Evolutionary conservation across 2,113 vertebrate genomes (phyloP), one percentile per base, ranked within the genome.

Genomic region (Calypte anna): DNA sequence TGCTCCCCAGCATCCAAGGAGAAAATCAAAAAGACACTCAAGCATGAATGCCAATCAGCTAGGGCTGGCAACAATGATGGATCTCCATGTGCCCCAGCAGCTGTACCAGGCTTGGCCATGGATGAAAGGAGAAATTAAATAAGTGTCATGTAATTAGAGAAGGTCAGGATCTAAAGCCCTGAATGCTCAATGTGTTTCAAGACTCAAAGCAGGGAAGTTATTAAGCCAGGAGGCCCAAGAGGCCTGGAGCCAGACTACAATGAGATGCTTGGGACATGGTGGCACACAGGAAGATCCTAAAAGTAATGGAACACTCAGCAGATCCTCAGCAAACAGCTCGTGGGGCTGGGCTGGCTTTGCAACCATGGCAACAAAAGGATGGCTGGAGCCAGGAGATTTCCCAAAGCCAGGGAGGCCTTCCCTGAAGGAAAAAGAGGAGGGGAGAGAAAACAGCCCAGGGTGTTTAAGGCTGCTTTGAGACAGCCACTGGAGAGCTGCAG

Each of bases 31-130:
- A 98, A 98, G 97, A 98, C 96, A 55, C 93, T 98, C 94, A 96
- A 96, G 97, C 98, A 97, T 98, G 98, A 98, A 98, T 97, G 97
- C 97, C 98, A 97, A 98, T 98, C 98, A 98, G 97, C 92, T 77
- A 7, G 12, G 6, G 70, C 92, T 79, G 95, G 94, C 96, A 94
- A 95, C 84, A 85, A 53, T 94, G 95, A 97, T 90, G 95, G 93
- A 96, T 97, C 93, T 82, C 79, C 97, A 96, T 95, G 93, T 86
- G 80, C 96, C 95, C 83, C 17, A 46, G 93, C 94, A 96, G 93
- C 93, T 95, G 94, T 28, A 53, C 81, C 68, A 69, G 70, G 51
- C 93, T 92, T 93, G 82, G 90, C 85, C 92, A 84, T 50, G 91
- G 91, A 92, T 96, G 97, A 97, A 92, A 96, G 94, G 93, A 90